A percentile compares a stretch with the other conserved stretches of the same genome.
phyloP scores from a whole-genome alignment of 92 coral and sea anemone species.

The Phymanthus crucifer region DNA sequence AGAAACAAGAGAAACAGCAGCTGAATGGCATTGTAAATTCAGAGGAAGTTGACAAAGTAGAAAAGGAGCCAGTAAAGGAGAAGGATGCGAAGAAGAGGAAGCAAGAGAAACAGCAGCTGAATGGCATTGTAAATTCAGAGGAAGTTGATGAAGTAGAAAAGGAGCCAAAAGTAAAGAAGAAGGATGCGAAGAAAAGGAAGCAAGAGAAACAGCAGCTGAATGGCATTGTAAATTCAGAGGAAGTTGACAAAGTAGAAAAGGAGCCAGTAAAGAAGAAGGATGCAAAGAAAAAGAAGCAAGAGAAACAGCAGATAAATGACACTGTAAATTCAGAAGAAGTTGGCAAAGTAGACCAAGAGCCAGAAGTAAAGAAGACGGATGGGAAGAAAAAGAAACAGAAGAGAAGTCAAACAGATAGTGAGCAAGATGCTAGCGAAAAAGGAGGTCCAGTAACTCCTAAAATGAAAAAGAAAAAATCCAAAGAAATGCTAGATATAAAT shows the following conservation, averaged over 20 bases:
- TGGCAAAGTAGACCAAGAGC: neutral
- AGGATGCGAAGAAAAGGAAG: conserved; percentile 1
- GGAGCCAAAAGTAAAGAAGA: conserved; percentile 4
- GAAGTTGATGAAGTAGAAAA: neutral
- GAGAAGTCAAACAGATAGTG: conserved; percentile 4
- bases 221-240: too few species aligned
- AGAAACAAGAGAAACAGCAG: too few species aligned
- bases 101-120: neutral
- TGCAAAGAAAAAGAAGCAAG: neutral
- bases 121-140: neutral
- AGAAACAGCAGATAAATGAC: neutral
- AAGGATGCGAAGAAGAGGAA: conserved; percentile 5
- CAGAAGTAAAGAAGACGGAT: conserved; percentile 4
- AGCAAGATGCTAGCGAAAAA: neutral
- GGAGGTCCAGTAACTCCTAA: neutral
- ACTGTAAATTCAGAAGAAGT: neutral
- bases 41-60: too few species aligned
- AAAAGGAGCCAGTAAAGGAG: too few species aligned
- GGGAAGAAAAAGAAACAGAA: conserved; percentile 16
- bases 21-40: too few species aligned
- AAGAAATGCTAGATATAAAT: conserved; percentile 5
- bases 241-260: too few species aligned
- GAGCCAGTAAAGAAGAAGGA: too few species aligned
- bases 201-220: too few species aligned
- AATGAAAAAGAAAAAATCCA: conserved; percentile 29